These are phyloP conservation scores for Bembecia ichneumoniformis DNA, from an alignment of 2,888 invertebrate genomes.

Conservation along the genomic window DNA sequence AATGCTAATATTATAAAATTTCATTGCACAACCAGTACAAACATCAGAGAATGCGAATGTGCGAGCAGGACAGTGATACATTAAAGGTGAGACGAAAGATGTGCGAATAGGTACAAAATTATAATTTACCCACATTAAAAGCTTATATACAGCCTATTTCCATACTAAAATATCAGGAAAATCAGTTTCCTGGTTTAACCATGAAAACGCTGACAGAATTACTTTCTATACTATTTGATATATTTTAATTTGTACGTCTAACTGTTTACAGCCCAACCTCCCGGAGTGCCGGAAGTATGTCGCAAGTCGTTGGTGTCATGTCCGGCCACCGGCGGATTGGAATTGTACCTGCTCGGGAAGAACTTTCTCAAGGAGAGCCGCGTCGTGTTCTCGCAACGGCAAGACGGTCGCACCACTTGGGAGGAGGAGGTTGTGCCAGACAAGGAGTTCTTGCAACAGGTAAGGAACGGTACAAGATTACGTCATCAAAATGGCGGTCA, in stretches of 20 bases:
- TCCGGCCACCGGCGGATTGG: slow-evolving; percentile 84
- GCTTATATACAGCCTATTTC: too few relatives aligned
- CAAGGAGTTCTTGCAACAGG: slow-evolving; percentile 91
- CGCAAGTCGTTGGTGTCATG: slow-evolving; percentile 88
- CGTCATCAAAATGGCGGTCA: too few relatives aligned
- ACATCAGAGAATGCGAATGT: too few relatives aligned
- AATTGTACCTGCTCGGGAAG: slow-evolving; percentile 90
- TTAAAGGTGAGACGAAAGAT: too few relatives aligned
- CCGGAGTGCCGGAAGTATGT: slow-evolving; percentile 92
- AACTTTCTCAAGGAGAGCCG: slow-evolving; percentile 93
- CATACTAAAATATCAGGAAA: too few relatives aligned
- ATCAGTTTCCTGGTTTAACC: too few relatives aligned
- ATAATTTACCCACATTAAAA: too few relatives aligned
- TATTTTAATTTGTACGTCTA: too few relatives aligned
- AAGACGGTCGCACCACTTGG: slow-evolving; percentile 76
- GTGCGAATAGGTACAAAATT: too few relatives aligned
- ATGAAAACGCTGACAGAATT: not conserved
- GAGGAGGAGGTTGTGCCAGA: slow-evolving; percentile 87
- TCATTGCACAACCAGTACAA: too few relatives aligned
- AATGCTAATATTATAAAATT: too few relatives aligned
- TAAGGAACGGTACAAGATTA: slow-evolving; percentile 31
- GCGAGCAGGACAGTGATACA: too few relatives aligned
- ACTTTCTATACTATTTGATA: not conserved
- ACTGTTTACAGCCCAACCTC: slow-evolving; percentile 82
- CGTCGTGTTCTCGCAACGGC: slow-evolving; percentile 80